These are phyloP conservation scores for Parus major DNA, from an alignment of 2,113 vertebrate genomes.

Conservation along the genomic window DNA sequence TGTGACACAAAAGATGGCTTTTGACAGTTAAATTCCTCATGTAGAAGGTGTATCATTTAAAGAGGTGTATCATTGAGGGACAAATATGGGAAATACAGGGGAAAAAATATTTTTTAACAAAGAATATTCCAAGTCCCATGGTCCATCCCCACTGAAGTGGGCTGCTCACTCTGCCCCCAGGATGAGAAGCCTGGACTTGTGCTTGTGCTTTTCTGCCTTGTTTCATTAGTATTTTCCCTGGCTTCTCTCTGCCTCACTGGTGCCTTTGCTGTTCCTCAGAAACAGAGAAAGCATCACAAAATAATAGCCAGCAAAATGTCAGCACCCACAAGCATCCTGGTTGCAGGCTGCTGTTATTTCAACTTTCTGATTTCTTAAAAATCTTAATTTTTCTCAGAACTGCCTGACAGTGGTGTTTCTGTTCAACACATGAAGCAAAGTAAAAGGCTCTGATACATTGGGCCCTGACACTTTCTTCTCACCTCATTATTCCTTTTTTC, in stretches of 20 bases:
- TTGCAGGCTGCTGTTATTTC: background rate
- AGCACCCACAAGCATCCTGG: background rate
- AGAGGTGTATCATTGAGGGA: background rate
- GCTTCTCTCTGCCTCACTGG: background rate
- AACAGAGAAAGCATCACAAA: background rate
- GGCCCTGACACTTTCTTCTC: background rate
- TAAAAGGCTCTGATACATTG: background rate
- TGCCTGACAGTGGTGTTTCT: background rate
- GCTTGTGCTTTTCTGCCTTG: background rate
- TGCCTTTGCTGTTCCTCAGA: background rate
- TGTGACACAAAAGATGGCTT: background rate
- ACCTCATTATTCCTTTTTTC: background rate
- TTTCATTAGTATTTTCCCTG: background rate
- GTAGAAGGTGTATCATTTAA: background rate
- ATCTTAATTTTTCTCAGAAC: conserved; percentile 20
- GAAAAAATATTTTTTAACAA: background rate
- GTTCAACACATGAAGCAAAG: background rate
- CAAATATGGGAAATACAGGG: background rate
- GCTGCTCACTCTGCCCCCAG: background rate
- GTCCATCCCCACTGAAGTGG: background rate
- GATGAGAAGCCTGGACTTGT: rapidly evolving
- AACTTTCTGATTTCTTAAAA: background rate
- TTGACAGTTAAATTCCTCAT: background rate
- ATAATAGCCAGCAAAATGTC: conserved; percentile 31
- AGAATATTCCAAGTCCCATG: background rate